Evolutionary conservation across 2,888 invertebrate species (phyloP).

Genomic region (Temnothorax rugatulus): DNA sequence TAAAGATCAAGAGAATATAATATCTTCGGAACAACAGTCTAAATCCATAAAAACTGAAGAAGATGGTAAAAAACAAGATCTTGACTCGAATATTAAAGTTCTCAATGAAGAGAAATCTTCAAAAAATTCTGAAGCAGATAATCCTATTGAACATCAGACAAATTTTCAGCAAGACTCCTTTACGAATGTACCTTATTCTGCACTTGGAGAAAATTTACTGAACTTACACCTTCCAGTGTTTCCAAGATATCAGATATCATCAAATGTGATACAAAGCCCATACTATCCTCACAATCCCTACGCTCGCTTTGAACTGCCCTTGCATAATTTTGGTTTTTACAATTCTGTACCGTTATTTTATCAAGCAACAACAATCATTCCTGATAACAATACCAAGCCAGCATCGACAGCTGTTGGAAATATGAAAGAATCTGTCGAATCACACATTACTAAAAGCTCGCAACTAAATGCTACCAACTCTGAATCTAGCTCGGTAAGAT

Average conservation of each 20-base stretch:
- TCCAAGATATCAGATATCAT: conserved; percentile 6
- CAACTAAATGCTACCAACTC: background rate
- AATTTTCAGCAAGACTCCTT: conserved; percentile 4
- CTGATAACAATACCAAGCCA: conserved; percentile 1
- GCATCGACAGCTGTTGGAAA: conserved; percentile 11
- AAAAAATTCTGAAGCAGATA: conserved; percentile 5
- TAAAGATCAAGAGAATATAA: background rate
- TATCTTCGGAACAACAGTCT: background rate
- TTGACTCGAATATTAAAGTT: background rate
- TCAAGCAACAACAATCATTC: conserved; percentile 33
- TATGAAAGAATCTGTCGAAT: background rate
- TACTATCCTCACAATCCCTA: conserved; percentile 26
- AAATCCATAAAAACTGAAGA: background rate
- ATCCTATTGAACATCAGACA: background rate
- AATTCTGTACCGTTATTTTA: conserved; percentile 51
- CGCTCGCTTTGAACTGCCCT: conserved; percentile 13
- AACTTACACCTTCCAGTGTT: background rate
- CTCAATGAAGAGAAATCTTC: background rate
- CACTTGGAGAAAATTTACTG: conserved; percentile 23
- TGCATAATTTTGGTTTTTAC: conserved; percentile 37
- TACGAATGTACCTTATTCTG: background rate
- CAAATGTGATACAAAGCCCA: background rate
- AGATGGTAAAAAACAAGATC: background rate
- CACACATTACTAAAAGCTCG: background rate
- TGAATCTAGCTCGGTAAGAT: background rate